A percentile compares a stretch with the other conserved stretches of the same genome.
Evolutionary conservation across 2,888 invertebrate species (phyloP).

Genomic region (Lasioglossum vierecki): DNA sequence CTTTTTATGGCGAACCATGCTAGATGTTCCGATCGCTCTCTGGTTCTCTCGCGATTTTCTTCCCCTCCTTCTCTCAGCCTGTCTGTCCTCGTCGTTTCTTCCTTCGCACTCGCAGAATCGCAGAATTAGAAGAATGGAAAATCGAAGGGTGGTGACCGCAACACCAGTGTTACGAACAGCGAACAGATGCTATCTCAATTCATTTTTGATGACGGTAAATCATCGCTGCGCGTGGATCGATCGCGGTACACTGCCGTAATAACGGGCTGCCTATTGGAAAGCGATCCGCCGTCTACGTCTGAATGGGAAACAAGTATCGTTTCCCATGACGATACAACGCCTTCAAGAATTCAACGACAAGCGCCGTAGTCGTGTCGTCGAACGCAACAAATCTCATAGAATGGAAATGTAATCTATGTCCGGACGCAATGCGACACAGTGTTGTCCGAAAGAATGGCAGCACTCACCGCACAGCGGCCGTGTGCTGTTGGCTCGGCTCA

Average conservation of each 20-base stretch:
- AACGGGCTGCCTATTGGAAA: conserved; percentile 36
- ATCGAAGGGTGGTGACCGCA: conserved; percentile 51
- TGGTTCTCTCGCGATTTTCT: conserved; percentile 37
- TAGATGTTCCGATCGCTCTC: conserved; percentile 74
- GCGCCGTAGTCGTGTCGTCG: neutral
- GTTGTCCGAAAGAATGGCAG: neutral
- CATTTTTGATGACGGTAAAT: conserved; percentile 58
- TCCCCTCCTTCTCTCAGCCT: neutral
- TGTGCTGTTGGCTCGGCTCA: conserved; percentile 39
- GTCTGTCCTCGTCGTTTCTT: conserved; percentile 6
- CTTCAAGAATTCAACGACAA: neutral
- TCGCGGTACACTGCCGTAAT: neutral
- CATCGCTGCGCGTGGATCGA: conserved; percentile 28
- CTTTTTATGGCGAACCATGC: conserved; percentile 80
- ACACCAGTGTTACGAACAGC: conserved; percentile 35
- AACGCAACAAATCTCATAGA: neutral
- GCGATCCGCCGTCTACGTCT: neutral
- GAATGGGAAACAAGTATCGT: neutral
- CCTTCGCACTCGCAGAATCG: conserved; percentile 45
- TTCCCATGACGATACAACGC: neutral
- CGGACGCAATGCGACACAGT: neutral
- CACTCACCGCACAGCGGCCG: neutral
- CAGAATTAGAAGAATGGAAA: conserved; percentile 70
- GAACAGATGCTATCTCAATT: conserved; percentile 58
- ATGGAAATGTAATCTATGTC: neutral